Percentiles rank a stretch among this genome's conserved stretches.
phyloP scores from a whole-genome alignment of 2,113 vertebrate species.

The Mirounga angustirostris region DNA sequence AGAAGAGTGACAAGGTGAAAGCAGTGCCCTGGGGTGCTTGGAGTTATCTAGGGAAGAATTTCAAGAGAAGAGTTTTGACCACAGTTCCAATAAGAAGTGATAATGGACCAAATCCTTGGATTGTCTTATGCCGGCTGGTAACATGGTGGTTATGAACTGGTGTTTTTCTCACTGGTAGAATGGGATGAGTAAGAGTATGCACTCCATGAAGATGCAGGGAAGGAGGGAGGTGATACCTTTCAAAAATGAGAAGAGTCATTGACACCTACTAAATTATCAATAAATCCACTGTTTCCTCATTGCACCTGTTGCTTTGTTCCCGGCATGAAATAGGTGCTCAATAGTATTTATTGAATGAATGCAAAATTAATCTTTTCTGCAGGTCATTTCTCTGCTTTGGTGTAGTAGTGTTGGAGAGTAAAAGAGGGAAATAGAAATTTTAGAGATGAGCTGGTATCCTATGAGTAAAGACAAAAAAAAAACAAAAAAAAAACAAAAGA shows the following conservation, averaged over 20 bases:
- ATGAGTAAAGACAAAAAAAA: not conserved
- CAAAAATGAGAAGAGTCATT: not conserved
- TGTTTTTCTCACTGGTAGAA: not conserved
- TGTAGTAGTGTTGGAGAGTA: not conserved
- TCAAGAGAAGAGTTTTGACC: not conserved
- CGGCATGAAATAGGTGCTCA: not conserved
- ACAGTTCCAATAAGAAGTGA: not conserved
- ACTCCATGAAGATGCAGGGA: not conserved
- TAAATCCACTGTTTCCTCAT: not conserved
- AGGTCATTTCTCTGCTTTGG: not conserved
- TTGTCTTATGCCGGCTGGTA: not conserved
- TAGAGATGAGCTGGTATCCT: not conserved
- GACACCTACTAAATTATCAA: not conserved
- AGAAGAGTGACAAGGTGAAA: not conserved
- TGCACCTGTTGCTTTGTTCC: too few species aligned
- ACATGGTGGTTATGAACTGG: fast-evolving
- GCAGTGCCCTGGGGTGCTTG: not conserved
- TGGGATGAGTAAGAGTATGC: not conserved
- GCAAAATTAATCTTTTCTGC: not conserved
- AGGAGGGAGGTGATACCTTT: not conserved
- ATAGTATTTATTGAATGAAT: not conserved
- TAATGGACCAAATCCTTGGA: not conserved
- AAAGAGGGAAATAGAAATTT: not conserved
- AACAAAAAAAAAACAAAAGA: not conserved
- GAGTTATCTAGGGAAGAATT: not conserved